These are phyloP conservation scores for Ypsolopha sequella DNA, from an alignment of 2,888 invertebrate species.

Conservation along the genomic window DNA sequence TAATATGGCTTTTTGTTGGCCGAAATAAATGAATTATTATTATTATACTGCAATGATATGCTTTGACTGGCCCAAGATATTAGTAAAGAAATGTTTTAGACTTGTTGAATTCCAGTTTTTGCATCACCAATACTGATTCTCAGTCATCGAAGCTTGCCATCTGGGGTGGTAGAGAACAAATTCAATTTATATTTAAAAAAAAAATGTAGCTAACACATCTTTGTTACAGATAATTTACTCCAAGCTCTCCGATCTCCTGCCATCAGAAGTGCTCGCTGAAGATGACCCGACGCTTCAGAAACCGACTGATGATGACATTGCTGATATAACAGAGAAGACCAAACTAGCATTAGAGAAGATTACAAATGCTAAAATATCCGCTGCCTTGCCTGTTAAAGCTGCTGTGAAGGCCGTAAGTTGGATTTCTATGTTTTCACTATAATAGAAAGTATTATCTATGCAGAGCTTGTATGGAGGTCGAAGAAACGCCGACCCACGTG, in stretches of 20 bases:
- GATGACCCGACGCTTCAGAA: slow-evolving; percentile 93
- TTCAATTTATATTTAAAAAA: background rate
- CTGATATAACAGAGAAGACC: slow-evolving; percentile 92
- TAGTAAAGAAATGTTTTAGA: too few relatives aligned
- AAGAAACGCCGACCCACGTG: too few relatives aligned
- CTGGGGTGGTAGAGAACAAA: background rate
- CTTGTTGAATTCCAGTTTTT: too few relatives aligned
- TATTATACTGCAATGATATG: too few relatives aligned
- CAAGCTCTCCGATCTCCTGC: slow-evolving; percentile 91
- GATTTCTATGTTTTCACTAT: background rate
- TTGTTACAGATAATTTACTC: slow-evolving; percentile 86
- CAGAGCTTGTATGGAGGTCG: too few relatives aligned
- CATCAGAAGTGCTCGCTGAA: slow-evolving; percentile 90
- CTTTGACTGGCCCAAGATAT: too few relatives aligned
- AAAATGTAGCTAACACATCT: slow-evolving; percentile 1
- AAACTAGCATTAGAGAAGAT: slow-evolving; percentile 89
- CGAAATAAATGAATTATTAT: too few relatives aligned
- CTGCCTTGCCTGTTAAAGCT: slow-evolving; percentile 96
- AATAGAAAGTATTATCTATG: too few relatives aligned
- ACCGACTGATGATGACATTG: slow-evolving; percentile 88
- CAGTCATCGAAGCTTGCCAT: too few relatives aligned
- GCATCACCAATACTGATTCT: too few relatives aligned
- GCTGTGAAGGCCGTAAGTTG: slow-evolving; percentile 86
- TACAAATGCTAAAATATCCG: slow-evolving; percentile 90
- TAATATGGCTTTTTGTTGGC: too few relatives aligned